A percentile compares a stretch with the other conserved stretches of the same genome.
These are phyloP conservation scores for Phyllotis vaccarum DNA, from an alignment of 2,797 vertebrate genomes.

Conservation along the genomic window DNA sequence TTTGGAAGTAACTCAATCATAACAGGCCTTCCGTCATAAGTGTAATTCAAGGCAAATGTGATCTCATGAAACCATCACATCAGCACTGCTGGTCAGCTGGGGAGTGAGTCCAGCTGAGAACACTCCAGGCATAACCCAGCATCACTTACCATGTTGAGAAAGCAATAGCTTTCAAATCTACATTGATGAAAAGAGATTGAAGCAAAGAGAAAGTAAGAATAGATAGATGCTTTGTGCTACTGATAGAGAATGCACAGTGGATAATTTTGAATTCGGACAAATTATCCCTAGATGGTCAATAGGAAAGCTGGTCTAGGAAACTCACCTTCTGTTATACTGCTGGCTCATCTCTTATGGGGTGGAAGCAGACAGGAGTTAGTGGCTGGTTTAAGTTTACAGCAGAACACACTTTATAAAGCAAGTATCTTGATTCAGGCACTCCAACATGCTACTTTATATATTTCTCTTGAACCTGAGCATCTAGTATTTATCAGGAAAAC, in stretches of 20 bases:
- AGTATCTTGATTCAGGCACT: slow-evolving; percentile 60
- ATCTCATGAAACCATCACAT: slow-evolving; percentile 88
- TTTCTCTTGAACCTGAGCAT: slow-evolving; percentile 38
- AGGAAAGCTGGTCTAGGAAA: slow-evolving; percentile 52
- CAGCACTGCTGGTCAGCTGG: slow-evolving; percentile 89
- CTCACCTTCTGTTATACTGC: slow-evolving; percentile 69
- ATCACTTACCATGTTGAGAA: slow-evolving; percentile 52
- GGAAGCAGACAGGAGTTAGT: slow-evolving; percentile 46
- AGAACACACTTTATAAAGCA: slow-evolving; percentile 67
- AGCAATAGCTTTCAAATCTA: slow-evolving; percentile 8
- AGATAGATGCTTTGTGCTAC: neutral
- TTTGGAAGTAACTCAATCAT: slow-evolving; percentile 89
- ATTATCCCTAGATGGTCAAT: neutral
- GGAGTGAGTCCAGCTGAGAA: neutral
- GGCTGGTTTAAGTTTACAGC: slow-evolving; percentile 63
- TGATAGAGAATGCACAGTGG: neutral
- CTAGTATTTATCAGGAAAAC: neutral
- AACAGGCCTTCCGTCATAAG: slow-evolving; percentile 84
- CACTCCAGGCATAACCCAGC: neutral
- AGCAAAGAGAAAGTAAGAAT: neutral
- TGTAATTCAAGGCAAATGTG: slow-evolving; percentile 83
- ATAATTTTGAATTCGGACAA: slow-evolving; percentile 29
- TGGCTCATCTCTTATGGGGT: slow-evolving; percentile 26
- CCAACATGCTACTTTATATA: slow-evolving; percentile 28
- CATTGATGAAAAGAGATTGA: neutral